phyloP scores from a whole-genome alignment of 2,888 invertebrate species.

The Eupithecia subumbrata region DNA sequence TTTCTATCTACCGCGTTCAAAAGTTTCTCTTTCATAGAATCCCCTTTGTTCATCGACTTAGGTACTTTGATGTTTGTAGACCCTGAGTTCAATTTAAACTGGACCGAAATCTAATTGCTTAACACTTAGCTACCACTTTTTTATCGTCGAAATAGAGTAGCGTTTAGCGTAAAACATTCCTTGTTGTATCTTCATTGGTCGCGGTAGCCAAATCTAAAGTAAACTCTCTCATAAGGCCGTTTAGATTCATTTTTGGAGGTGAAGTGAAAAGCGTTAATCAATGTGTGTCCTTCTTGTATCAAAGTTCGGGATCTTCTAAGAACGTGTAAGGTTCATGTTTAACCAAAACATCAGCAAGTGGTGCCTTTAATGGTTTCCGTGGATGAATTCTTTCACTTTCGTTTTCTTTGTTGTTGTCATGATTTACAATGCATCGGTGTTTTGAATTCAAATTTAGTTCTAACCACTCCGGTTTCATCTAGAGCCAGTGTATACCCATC shows the following conservation, averaged over 20 bases:
- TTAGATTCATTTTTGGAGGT: constrained; percentile 53
- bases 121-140: constrained; percentile 50
- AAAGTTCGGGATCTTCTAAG: constrained; percentile 71
- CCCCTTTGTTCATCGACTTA: constrained; percentile 10
- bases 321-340: constrained; percentile 71
- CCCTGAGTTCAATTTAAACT: constrained; percentile 51
- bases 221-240: constrained; percentile 43
- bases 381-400: constrained; percentile 73
- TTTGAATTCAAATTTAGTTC: not conserved
- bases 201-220: constrained; percentile 48
- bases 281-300: constrained; percentile 66
- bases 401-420: constrained; percentile 66
- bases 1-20: not conserved
- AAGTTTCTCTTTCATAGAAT: constrained; percentile 14
- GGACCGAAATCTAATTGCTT: constrained; percentile 45
- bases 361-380: constrained; percentile 66
- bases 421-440: constrained; percentile 56
- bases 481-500: not conserved
- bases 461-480: not conserved
- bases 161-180: constrained; percentile 54
- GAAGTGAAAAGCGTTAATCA: constrained; percentile 73
- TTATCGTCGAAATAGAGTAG: constrained; percentile 55
- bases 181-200: constrained; percentile 63
- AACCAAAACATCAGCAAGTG: constrained; percentile 70
- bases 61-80: constrained; percentile 12